Conservation (phyloP, 2,797 vertebrate species). For the Perodicticus potto region DNA sequence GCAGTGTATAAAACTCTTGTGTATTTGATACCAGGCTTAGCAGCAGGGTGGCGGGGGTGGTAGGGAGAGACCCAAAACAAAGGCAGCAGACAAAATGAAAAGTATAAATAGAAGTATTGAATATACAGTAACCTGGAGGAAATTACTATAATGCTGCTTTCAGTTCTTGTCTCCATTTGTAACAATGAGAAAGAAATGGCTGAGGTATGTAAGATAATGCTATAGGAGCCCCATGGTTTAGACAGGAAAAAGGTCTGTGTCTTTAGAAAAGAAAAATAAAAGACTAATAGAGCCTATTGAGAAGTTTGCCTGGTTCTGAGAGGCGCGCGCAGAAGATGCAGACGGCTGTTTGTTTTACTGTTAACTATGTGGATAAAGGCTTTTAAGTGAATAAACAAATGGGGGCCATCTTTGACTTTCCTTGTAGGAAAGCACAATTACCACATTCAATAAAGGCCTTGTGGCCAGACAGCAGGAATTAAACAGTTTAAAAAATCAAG, state of each 20-base stretch:
- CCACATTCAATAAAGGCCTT: background rate
- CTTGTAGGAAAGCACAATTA: background rate
- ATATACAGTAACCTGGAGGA: constrained; percentile 61
- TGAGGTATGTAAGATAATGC: constrained; percentile 12
- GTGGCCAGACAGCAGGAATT: background rate
- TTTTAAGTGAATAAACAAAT: constrained; percentile 12
- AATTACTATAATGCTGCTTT: constrained; percentile 28
- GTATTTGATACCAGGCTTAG: constrained; percentile 26
- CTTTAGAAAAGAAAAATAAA: constrained; percentile 38
- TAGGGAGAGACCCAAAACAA: constrained; percentile 53
- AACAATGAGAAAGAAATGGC: constrained; percentile 52
- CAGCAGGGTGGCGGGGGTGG: background rate
- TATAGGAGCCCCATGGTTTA: background rate
- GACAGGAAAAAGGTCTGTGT: background rate
- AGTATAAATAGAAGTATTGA: constrained; percentile 65
- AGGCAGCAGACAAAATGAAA: constrained; percentile 54
- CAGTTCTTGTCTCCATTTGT: constrained; percentile 60
- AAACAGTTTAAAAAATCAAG: constrained; percentile 36
- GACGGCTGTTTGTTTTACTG: background rate
- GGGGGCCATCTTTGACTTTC: background rate
- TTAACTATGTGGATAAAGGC: background rate
- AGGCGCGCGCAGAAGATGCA: background rate
- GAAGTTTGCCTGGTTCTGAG: background rate
- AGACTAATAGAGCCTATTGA: background rate
- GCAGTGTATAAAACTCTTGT: constrained; percentile 1